These are phyloP conservation scores for Oligia latruncula DNA, from an alignment of 2,888 invertebrate genomes.

Conservation along the genomic window DNA sequence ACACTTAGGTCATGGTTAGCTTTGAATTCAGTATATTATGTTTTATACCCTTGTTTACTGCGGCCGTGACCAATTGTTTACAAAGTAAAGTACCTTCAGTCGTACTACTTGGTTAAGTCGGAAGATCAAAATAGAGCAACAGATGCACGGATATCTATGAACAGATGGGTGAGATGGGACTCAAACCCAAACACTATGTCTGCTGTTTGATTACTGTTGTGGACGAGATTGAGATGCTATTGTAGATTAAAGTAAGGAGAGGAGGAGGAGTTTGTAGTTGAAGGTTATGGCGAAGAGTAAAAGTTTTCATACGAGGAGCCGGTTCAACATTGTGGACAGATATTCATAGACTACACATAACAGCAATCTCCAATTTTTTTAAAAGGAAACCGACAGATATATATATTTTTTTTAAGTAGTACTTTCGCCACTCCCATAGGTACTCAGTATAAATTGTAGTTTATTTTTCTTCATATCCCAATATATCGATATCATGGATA, in stretches of 20 bases:
- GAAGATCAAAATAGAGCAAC: slow-evolving; percentile 1
- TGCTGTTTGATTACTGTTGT: not conserved
- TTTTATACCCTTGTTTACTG: too few relatives aligned
- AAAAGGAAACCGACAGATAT: not conserved
- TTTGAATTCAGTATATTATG: not conserved
- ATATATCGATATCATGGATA: slow-evolving; percentile 26
- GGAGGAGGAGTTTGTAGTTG: not conserved
- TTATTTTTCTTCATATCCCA: slow-evolving; percentile 3
- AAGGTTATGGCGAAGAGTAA: not conserved
- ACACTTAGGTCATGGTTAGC: slow-evolving; percentile 29
- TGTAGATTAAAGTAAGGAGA: not conserved
- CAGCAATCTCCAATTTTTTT: not conserved
- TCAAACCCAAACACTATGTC: not conserved
- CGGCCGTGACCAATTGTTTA: not conserved
- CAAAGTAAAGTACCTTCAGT: not conserved
- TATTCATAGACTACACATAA: not conserved
- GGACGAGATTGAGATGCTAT: not conserved
- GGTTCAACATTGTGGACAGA: not conserved
- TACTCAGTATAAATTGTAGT: not conserved
- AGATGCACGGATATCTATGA: not conserved
- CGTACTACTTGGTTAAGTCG: not conserved
- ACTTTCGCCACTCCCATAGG: not conserved
- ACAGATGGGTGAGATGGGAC: too few relatives aligned
- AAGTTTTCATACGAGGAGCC: not conserved
- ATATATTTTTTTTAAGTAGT: not conserved